phyloP scores from a whole-genome alignment of 2,113 vertebrate genomes.

The Damaliscus lunatus region DNA sequence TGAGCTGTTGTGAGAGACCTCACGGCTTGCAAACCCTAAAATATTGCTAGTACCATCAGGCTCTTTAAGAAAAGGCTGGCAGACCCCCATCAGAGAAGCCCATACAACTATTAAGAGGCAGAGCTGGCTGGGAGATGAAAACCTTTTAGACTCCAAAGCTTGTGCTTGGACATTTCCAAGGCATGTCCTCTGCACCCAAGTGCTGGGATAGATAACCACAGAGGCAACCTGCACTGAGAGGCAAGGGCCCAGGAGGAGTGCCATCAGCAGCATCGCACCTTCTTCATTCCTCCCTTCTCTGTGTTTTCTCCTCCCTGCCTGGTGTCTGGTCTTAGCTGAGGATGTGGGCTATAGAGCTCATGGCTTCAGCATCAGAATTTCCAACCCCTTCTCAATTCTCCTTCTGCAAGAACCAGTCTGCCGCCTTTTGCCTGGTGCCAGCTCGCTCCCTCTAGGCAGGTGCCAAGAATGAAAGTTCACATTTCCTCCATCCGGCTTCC shows the following conservation, averaged over 20 bases:
- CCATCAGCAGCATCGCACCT: accelerated
- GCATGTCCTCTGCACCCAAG: background rate
- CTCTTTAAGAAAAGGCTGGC: background rate
- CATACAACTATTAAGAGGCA: background rate
- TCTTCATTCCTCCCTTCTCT: too few species aligned
- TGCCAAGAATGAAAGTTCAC: background rate
- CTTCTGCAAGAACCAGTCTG: background rate
- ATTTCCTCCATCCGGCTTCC: background rate
- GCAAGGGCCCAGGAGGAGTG: background rate
- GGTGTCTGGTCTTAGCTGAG: constrained; percentile 7
- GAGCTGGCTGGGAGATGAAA: background rate
- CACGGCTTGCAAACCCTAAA: background rate
- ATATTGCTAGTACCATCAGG: background rate
- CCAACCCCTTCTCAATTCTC: background rate
- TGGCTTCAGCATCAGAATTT: background rate
- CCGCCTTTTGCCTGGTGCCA: background rate
- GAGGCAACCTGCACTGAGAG: background rate
- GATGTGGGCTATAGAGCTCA: constrained; percentile 14
- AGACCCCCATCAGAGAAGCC: background rate
- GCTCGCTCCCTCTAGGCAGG: background rate
- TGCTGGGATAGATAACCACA: background rate
- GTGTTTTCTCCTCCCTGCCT: background rate
- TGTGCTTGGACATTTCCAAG: background rate
- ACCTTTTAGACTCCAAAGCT: background rate
- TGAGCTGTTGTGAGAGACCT: background rate